Percentiles rank a stretch among this genome's conserved stretches.
Conservation (phyloP, 2,797 vertebrate species). For the Coregonus suidteri region DNA sequence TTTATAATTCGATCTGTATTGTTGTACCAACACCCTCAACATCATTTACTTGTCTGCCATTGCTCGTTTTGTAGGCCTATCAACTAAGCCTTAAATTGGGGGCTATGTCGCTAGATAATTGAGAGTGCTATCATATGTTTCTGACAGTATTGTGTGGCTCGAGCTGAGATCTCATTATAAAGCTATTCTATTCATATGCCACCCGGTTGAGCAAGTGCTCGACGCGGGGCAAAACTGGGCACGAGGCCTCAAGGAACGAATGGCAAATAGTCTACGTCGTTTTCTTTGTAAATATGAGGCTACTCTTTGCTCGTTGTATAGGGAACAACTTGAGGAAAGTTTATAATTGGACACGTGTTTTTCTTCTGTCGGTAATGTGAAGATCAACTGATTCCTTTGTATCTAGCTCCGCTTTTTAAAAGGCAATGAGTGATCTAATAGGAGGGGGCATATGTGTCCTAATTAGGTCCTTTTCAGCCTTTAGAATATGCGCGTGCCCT, state of each 20-base stretch:
- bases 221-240: conserved; percentile 34
- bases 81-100: conserved; percentile 11
- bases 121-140: conserved; percentile 62
- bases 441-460: conserved; percentile 58
- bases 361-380: conserved; percentile 50
- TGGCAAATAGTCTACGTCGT: conserved; percentile 40
- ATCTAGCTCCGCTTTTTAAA: conserved; percentile 56
- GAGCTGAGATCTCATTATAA: conserved; percentile 49
- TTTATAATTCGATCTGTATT: neutral
- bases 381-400: conserved; percentile 69
- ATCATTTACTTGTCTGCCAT: neutral
- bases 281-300: conserved; percentile 64
- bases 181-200: conserved; percentile 57
- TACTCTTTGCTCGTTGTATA: conserved; percentile 37
- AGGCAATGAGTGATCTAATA: conserved; percentile 61
- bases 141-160: conserved; percentile 62
- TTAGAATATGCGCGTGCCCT: conserved; percentile 54
- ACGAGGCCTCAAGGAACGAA: conserved; percentile 27
- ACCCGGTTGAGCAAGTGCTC: conserved; percentile 21
- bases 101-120: neutral
- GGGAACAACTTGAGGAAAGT: conserved; percentile 65
- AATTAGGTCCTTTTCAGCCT: conserved; percentile 69
- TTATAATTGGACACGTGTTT: conserved; percentile 75
- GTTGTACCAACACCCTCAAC: neutral
- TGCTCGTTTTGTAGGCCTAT: neutral